Conservation (phyloP, 2,888 invertebrate genomes). For the Xylocampa areola region DNA sequence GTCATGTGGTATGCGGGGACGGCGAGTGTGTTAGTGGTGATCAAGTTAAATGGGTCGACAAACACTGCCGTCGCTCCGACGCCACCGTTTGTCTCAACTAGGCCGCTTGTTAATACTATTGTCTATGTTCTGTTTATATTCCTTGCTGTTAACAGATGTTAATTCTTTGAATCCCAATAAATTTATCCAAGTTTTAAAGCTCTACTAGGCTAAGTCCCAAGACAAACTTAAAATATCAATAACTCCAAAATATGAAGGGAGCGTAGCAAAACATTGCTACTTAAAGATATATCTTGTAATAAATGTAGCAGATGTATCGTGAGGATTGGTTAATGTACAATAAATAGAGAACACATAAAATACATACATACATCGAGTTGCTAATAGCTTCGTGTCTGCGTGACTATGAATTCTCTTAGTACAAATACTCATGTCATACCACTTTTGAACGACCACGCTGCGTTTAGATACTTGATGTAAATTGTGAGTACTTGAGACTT, state of each 20-base stretch:
- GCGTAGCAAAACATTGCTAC: too few relatives aligned
- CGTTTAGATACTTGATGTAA: constrained; percentile 49
- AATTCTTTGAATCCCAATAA: constrained; percentile 16
- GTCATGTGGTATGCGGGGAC: constrained; percentile 38
- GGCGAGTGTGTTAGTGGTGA: constrained; percentile 62
- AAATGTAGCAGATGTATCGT: too few relatives aligned
- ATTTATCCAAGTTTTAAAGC: not conserved
- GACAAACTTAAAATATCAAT: too few relatives aligned
- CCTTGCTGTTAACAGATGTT: constrained; percentile 52
- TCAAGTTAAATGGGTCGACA: constrained; percentile 81
- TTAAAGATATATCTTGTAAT: too few relatives aligned
- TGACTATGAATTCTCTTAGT: constrained; percentile 53
- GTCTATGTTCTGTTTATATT: constrained; percentile 77
- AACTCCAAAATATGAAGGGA: too few relatives aligned
- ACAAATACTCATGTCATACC: constrained; percentile 53
- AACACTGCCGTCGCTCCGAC: constrained; percentile 74
- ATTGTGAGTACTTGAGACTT: constrained; percentile 41
- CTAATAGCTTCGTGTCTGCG: constrained; percentile 47
- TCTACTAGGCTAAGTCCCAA: not conserved
- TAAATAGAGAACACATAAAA: too few relatives aligned
- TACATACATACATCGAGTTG: constrained; percentile 21
- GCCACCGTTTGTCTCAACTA: constrained; percentile 82
- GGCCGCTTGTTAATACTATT: constrained; percentile 85
- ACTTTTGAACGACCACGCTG: constrained; percentile 37
- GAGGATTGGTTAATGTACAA: constrained; percentile 7